A percentile compares a stretch with the other conserved stretches of the same genome.
Conservation (phyloP, 1,140 invertebrate species). For the Platorchestia sp. region DNA sequence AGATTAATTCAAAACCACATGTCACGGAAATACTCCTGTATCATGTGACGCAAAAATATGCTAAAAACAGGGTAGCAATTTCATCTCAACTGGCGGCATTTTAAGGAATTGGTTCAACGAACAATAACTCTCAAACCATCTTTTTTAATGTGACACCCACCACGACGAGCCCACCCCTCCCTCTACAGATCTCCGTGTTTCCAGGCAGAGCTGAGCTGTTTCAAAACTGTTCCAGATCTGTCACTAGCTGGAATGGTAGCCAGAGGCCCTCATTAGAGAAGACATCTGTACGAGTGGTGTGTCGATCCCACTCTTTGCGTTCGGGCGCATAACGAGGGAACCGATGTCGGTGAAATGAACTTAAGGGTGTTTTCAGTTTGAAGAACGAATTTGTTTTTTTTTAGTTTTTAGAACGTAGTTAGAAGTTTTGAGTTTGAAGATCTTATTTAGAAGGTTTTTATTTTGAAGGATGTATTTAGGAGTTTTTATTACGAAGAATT, state of each 20-base stretch:
- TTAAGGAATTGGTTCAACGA: not conserved
- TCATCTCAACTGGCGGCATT: not conserved
- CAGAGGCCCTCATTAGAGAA: not conserved
- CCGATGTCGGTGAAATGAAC: not conserved
- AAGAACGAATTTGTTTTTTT: not conserved
- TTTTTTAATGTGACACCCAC: not conserved
- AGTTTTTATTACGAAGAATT: no score
- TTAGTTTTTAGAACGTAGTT: no score
- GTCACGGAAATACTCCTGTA: not conserved
- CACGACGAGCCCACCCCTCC: not conserved
- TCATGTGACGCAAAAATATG: not conserved
- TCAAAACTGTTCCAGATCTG: slow-evolving; percentile 31
- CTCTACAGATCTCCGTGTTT: not conserved
- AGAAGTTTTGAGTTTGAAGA: no score
- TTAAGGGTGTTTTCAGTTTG: not conserved
- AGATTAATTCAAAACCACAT: not conserved
- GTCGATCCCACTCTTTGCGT: not conserved
- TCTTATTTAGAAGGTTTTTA: no score
- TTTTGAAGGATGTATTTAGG: no score
- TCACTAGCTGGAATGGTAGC: not conserved
- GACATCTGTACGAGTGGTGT: not conserved
- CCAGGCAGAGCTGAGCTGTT: not conserved
- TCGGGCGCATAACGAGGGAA: not conserved
- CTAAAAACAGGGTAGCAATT: no score
- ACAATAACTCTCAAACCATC: not conserved